Conservation (phyloP, 2,888 invertebrate species). For the Stenotaenia linearis region DNA sequence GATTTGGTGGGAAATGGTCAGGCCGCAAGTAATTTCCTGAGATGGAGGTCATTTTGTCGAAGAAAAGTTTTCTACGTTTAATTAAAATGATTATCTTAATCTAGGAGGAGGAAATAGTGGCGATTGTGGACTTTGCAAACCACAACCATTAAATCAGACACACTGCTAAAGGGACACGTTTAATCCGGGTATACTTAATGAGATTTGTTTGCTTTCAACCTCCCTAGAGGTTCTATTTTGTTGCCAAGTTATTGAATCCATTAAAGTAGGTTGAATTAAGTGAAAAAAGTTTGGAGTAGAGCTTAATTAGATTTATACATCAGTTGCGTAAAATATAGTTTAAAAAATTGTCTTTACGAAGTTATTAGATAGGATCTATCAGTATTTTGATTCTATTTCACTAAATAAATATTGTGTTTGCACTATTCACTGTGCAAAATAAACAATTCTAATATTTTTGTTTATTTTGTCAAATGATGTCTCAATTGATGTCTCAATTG, state of each 20-base stretch:
- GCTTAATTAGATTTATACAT: no score
- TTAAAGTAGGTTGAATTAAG: neutral
- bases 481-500: no score
- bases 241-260: neutral
- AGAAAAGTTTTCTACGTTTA: constrained; percentile 15
- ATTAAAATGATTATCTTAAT: constrained; percentile 26
- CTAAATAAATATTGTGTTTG: no score
- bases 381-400: no score
- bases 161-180: neutral
- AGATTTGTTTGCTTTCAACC: neutral
- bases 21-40: constrained; percentile 13
- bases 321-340: no score
- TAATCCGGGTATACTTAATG: neutral
- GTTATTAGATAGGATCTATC: no score
- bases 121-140: constrained; percentile 7
- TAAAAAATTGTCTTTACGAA: no score
- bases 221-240: neutral
- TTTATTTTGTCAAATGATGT: no score
- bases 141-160: neutral
- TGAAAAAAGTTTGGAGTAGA: neutral
- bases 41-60: constrained; percentile 19
- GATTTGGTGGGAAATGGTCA: constrained; percentile 24
- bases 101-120: neutral
- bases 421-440: no score
- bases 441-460: no score